phyloP scores from a whole-genome alignment of 2,113 vertebrate genomes.

The Prunella fulvescens region DNA sequence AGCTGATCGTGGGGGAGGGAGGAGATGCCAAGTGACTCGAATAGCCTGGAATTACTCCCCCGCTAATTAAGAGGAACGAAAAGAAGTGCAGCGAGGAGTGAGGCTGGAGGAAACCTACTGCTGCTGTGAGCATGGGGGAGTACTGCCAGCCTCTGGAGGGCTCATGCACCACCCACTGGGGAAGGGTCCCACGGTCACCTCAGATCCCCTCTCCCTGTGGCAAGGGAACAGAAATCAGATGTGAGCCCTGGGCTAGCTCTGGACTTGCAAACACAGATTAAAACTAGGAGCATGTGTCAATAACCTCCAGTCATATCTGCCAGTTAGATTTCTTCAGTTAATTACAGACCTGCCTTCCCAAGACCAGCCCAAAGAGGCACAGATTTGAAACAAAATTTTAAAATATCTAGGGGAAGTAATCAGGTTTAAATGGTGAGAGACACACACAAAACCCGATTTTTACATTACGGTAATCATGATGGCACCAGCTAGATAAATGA shows the following conservation, averaged over 20 bases:
- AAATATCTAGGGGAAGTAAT: neutral
- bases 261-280: neutral
- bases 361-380: neutral
- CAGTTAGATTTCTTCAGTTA: neutral
- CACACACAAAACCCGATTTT: neutral
- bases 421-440: neutral
- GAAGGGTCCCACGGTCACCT: neutral
- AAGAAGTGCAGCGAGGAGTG: neutral
- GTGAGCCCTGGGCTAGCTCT: neutral
- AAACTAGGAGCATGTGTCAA: neutral
- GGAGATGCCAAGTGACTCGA: neutral
- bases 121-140: neutral
- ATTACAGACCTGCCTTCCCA: neutral
- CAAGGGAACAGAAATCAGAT: neutral
- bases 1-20: neutral
- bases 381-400: neutral
- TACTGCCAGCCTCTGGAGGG: neutral
- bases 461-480: neutral
- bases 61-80: neutral
- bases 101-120: slow-evolving; percentile 8
- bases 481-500: neutral
- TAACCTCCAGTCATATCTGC: neutral
- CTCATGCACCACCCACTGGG: neutral
- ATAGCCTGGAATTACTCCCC: slow-evolving; percentile 4
- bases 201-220: neutral